Evolutionary conservation across 1,140 invertebrate species (phyloP).

Genomic region (Aphaenogaster floridana): DNA sequence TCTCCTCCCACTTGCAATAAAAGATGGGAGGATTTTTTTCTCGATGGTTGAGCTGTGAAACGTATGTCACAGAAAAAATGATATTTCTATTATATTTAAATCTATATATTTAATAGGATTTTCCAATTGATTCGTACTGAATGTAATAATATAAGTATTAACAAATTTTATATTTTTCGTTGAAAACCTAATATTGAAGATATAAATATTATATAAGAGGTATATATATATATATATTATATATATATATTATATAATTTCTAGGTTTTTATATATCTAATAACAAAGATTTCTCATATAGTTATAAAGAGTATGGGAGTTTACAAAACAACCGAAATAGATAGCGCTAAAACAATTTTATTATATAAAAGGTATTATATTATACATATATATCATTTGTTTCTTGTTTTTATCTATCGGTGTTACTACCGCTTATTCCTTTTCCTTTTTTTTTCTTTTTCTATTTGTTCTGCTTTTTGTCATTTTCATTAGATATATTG

Average conservation of each 20-base stretch:
- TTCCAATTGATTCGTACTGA: slow-evolving; percentile 81
- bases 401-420: not conserved
- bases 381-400: slow-evolving; percentile 24
- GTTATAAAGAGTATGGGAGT: slow-evolving; percentile 41
- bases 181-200: slow-evolving; percentile 71
- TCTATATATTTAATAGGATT: slow-evolving; percentile 82
- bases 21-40: slow-evolving; percentile 63
- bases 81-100: slow-evolving; percentile 82
- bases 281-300: slow-evolving; percentile 72
- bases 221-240: slow-evolving; percentile 66
- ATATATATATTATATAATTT: slow-evolving; percentile 69
- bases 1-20: slow-evolving; percentile 62
- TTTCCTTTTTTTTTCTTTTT: slow-evolving; percentile 20
- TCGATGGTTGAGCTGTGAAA: slow-evolving; percentile 75
- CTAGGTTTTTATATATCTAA: slow-evolving; percentile 74
- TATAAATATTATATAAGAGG: slow-evolving; percentile 68
- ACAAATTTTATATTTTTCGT: slow-evolving; percentile 79
- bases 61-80: slow-evolving; percentile 78
- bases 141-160: slow-evolving; percentile 83
- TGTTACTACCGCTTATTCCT: not conserved
- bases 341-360: slow-evolving; percentile 52
- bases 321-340: slow-evolving; percentile 52
- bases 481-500: slow-evolving; percentile 44
- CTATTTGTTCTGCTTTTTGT: slow-evolving; percentile 47
- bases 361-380: slow-evolving; percentile 47